Evolutionary conservation across 2,888 invertebrate genomes (phyloP), one percentile per base, ranked within the genome.

Genomic region (Bembecia ichneumoniformis): DNA sequence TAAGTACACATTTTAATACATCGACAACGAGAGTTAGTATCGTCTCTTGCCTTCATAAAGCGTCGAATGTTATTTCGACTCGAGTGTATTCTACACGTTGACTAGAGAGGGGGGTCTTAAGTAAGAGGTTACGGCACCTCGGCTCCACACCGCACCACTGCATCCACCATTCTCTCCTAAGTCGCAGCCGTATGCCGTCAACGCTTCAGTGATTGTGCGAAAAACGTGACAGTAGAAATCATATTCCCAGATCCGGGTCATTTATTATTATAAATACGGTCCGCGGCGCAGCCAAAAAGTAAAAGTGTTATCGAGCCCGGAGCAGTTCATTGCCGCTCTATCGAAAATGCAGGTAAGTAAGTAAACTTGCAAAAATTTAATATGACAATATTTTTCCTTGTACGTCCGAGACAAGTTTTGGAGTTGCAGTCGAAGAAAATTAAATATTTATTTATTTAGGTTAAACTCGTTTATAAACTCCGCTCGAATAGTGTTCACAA

Each of bases 61-160:
- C 40, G 13, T 11, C 14, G 14, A 40, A 14, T 40, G n/a, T n/a
- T 11, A 40, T 40, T 40, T 28, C 11, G 11, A 40, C 13, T 40
- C 40, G 40, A 40, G 40, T 40, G n/a, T 40, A 40, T 14, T 14
- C 40, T 13, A 14, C 14, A 13, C 5, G 40, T 40, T 40, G 15
- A 9, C 44, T 46, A 46, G 34, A 62, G 69, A 59, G 68, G 71
- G 68, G 66, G 58, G 57, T 63, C 49, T 50, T 48, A 80, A 81
- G 84, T 86, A 86, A 86, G 83, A 78, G 74, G 82, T 87, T 86
- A 83, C 79, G 70, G 76, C 81, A 83, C 71, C 28, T 28, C 28
- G 28, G 28, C 28, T 7, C 28, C 28, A 28, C 28, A 28, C 28
- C 28, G 28, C 60, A 62, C 51, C 47, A 59, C 58, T 53, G 55